Conservation (phyloP, 2,888 invertebrate species). For the Vanessa cardui region DNA sequence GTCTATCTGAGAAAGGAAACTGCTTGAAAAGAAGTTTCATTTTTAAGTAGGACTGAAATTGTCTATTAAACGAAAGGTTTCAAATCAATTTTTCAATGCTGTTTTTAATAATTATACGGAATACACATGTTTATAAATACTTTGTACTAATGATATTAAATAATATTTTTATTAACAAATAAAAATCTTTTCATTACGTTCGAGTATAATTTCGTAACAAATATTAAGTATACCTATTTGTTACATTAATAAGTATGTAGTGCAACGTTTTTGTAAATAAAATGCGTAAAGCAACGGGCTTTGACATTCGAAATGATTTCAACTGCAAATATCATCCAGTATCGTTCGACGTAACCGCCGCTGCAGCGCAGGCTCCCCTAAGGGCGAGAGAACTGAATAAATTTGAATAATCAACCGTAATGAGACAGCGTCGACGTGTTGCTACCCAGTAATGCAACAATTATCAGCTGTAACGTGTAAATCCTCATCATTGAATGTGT, state of each 20-base stretch:
- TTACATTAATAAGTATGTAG: too few species aligned
- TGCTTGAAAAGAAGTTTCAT: background rate
- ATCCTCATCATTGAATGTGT: slow-evolving; percentile 1
- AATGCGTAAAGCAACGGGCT: background rate
- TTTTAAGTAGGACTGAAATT: background rate
- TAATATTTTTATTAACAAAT: too few species aligned
- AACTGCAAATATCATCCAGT: slow-evolving; percentile 5
- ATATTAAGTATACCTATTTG: too few species aligned
- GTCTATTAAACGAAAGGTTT: too few species aligned
- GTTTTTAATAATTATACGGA: too few species aligned
- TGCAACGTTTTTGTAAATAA: background rate
- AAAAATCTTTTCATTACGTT: too few species aligned
- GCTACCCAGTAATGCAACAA: slow-evolving; percentile 42
- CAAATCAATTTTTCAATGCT: too few species aligned
- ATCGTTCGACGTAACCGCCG: background rate
- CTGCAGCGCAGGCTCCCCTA: slow-evolving; percentile 34
- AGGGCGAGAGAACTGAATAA: slow-evolving; percentile 57
- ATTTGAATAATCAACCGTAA: slow-evolving; percentile 63
- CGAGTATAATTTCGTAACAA: too few species aligned
- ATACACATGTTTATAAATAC: too few species aligned
- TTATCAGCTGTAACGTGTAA: slow-evolving; percentile 8
- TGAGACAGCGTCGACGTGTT: slow-evolving; percentile 53
- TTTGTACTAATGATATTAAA: too few species aligned
- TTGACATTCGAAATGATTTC: background rate
- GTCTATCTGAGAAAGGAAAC: slow-evolving; percentile 28